These are phyloP conservation scores for Herpetotheres cachinnans DNA, from an alignment of 2,113 vertebrate species.

Conservation along the genomic window DNA sequence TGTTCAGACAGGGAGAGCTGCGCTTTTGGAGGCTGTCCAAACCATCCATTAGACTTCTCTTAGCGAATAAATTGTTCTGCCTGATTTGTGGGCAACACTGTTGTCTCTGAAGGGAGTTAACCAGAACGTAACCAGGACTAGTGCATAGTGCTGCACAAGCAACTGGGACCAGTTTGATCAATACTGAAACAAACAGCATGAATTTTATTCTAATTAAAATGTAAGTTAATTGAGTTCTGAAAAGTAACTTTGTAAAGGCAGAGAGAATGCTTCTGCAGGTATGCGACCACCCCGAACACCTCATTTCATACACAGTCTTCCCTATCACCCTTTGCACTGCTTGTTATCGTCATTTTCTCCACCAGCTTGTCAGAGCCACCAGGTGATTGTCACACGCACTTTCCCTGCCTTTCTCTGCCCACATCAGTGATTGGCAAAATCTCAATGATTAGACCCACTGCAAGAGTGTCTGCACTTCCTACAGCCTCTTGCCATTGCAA, in stretches of 20 bases:
- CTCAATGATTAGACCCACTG: background rate
- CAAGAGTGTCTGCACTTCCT: background rate
- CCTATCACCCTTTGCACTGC: background rate
- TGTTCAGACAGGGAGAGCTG: slow-evolving; percentile 6
- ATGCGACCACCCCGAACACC: background rate
- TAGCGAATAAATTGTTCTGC: background rate
- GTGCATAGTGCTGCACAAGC: fast-evolving
- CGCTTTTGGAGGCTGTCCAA: slow-evolving; percentile 46
- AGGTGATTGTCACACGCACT: background rate
- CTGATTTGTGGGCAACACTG: background rate
- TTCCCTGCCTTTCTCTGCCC: background rate
- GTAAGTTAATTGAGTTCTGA: background rate
- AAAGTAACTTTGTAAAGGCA: background rate
- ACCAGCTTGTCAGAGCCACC: background rate
- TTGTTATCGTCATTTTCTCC: background rate
- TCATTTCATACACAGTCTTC: background rate
- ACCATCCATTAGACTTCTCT: slow-evolving; percentile 52
- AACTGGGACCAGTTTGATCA: background rate
- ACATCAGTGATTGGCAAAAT: background rate
- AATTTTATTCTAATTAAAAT: background rate
- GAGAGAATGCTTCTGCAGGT: background rate
- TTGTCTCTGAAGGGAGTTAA: slow-evolving; percentile 17
- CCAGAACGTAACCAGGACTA: background rate
- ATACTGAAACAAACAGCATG: background rate
- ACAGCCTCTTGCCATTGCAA: background rate